phyloP scores from a whole-genome alignment of 1,140 invertebrate species.

The Ephestia elutella region DNA sequence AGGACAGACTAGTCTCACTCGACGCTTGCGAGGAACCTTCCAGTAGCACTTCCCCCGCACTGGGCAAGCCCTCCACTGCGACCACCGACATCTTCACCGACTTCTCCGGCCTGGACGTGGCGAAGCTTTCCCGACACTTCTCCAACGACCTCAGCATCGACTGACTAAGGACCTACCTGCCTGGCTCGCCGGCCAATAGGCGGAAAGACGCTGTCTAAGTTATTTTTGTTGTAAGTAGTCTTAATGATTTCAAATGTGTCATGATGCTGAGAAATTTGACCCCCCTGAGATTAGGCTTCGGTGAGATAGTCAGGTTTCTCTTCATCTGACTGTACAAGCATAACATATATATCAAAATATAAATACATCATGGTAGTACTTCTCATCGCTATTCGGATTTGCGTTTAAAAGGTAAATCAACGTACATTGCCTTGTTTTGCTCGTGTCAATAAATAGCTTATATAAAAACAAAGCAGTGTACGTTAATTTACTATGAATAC shows the following conservation, averaged over 20 bases:
- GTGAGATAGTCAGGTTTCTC: too few species aligned
- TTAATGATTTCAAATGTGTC: background rate
- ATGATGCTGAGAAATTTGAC: too few species aligned
- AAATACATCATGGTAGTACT: too few species aligned
- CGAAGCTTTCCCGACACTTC: constrained; percentile 63
- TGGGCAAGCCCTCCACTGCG: constrained; percentile 36
- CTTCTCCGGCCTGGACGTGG: constrained; percentile 62
- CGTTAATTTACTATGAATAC: too few species aligned
- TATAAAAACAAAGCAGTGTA: too few species aligned
- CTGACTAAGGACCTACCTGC: constrained; percentile 72
- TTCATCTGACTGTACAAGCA: too few species aligned
- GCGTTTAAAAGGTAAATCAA: too few species aligned
- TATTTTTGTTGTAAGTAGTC: background rate
- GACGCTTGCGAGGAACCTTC: constrained; percentile 42
- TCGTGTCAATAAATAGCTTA: too few species aligned
- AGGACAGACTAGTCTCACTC: constrained; percentile 45
- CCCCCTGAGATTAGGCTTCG: too few species aligned
- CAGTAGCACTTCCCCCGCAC: constrained; percentile 30
- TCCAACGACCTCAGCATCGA: constrained; percentile 70
- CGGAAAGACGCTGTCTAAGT: constrained; percentile 14
- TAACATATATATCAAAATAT: too few species aligned
- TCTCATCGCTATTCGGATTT: too few species aligned
- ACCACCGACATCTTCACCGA: constrained; percentile 61
- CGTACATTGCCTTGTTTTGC: too few species aligned
- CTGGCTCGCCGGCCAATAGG: constrained; percentile 53